Conservation (phyloP, 2,113 vertebrate species). For the Bufo gargarizans region DNA sequence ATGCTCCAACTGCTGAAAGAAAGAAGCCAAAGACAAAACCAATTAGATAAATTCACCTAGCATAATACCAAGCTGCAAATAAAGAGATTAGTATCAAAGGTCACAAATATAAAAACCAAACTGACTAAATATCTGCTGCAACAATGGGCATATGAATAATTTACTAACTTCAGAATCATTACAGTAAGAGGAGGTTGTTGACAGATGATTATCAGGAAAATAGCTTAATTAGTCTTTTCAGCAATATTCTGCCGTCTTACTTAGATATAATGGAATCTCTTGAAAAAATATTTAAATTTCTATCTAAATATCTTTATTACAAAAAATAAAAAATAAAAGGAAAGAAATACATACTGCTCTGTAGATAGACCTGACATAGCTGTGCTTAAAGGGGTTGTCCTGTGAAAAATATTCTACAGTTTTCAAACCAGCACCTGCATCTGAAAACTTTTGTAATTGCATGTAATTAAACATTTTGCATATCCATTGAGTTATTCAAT, state of each 20-base stretch:
- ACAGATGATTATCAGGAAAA: conserved; percentile 10
- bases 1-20: background rate
- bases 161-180: background rate
- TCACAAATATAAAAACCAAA: background rate
- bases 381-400: too few relatives aligned
- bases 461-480: too few relatives aligned
- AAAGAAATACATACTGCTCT: too few relatives aligned
- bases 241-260: background rate
- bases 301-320: background rate
- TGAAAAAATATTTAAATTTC: background rate
- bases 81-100: background rate
- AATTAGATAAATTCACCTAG: background rate
- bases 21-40: background rate
- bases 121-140: background rate
- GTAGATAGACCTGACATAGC: too few relatives aligned
- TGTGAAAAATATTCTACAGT: too few relatives aligned
- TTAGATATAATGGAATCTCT: background rate
- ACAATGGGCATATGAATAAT: background rate
- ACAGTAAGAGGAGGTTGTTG: background rate
- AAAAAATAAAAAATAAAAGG: too few relatives aligned
- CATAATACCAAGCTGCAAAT: background rate
- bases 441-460: too few relatives aligned
- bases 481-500: too few relatives aligned
- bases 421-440: too few relatives aligned
- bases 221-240: background rate